Conservation (phyloP, 2,888 invertebrate genomes). For the Tinea pellionella region DNA sequence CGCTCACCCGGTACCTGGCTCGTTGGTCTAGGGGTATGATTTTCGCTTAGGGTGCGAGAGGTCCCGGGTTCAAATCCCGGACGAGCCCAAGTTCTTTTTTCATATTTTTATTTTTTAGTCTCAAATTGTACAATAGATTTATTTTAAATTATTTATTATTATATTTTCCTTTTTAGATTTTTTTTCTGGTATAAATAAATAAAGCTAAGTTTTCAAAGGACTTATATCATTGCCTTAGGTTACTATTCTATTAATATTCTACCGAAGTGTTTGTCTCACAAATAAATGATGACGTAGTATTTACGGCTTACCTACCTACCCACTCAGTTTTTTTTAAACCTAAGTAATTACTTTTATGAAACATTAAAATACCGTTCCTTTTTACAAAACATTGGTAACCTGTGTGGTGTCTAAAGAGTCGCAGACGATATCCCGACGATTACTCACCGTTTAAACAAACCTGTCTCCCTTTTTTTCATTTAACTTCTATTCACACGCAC, state of each 20-base stretch:
- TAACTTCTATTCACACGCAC: not conserved
- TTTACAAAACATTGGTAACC: not conserved
- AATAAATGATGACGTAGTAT: not conserved
- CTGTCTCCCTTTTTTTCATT: conserved; percentile 9
- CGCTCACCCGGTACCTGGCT: conserved; percentile 41
- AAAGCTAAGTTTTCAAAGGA: too few relatives aligned
- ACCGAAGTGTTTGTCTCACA: too few relatives aligned
- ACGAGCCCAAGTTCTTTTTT: conserved; percentile 50
- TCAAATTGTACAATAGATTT: not conserved
- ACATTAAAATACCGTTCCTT: too few relatives aligned
- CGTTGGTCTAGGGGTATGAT: conserved; percentile 72
- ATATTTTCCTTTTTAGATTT: too few relatives aligned
- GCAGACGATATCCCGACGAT: conserved; percentile 22
- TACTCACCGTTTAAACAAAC: conserved; percentile 28
- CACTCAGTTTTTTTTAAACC: not conserved
- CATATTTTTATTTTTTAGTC: conserved; percentile 15
- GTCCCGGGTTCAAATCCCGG: conserved; percentile 72
- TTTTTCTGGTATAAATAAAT: too few relatives aligned
- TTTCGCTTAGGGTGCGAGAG: conserved; percentile 71
- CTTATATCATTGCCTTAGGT: too few relatives aligned
- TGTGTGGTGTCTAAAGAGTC: not conserved
- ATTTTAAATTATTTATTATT: too few relatives aligned
- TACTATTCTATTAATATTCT: too few relatives aligned
- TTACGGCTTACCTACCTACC: too few relatives aligned
- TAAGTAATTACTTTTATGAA: not conserved